Evolutionary conservation across 2,113 vertebrate species (phyloP).

Genomic region (Anhinga rufa): DNA sequence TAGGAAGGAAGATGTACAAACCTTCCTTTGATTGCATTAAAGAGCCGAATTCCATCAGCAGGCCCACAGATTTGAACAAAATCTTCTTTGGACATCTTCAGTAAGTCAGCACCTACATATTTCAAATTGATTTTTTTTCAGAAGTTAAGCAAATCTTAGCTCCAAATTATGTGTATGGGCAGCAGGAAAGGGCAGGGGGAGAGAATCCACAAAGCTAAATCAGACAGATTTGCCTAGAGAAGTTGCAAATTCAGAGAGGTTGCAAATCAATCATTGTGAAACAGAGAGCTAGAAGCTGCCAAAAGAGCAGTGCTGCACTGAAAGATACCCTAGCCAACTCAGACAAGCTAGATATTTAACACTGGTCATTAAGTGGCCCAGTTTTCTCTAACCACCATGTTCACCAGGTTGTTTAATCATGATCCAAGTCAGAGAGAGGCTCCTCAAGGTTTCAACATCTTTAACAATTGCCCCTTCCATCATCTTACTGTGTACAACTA

Average conservation of each 20-base stretch:
- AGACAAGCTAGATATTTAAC: neutral
- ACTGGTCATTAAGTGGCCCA: neutral
- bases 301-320: neutral
- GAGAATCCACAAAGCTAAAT: conserved; percentile 2
- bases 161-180: neutral
- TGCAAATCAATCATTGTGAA: neutral
- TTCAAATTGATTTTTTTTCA: conserved; percentile 42
- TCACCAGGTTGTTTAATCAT: neutral
- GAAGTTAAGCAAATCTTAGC: conserved; percentile 32
- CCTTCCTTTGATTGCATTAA: conserved; percentile 93
- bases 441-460: neutral
- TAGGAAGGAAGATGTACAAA: conserved; percentile 60
- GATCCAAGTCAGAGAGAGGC: neutral
- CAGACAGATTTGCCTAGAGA: neutral
- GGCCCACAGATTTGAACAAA: conserved; percentile 94
- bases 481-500: neutral
- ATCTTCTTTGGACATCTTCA: conserved; percentile 92
- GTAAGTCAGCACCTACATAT: conserved; percentile 85
- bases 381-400: neutral
- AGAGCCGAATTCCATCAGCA: conserved; percentile 93
- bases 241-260: neutral
- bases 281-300: neutral
- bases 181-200: neutral
- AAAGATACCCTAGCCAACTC: neutral
- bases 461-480: neutral